Evolutionary conservation across 2,888 invertebrate genomes (phyloP), one percentile per base, ranked within the genome.

Genomic region (Scaptomyza flava): DNA sequence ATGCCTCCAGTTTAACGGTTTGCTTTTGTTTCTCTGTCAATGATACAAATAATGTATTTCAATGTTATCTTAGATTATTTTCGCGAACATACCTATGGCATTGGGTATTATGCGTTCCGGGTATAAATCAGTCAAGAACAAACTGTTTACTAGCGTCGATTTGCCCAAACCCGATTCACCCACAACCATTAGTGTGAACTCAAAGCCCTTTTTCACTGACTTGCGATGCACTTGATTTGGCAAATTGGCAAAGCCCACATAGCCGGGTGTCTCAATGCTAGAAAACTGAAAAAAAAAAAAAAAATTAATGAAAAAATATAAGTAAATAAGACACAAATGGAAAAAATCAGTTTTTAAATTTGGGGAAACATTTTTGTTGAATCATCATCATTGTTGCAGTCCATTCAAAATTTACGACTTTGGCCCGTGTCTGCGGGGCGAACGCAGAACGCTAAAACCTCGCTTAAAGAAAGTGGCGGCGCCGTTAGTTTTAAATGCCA

Each of bases 201-300:
- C 98, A 91, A 99, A 99, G 23, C 98, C 98, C 91, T 98, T 98
- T 92, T 99, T 99, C 57, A 98, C 98, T 0, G 98, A 98, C 92
- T 99, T 99, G 72, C 98, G 94, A 92, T 99, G 98, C 30, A 99
- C 98, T 93, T 98, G 98, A 92, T 98, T 98, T 2, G 98, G 98
- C 41, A 99, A 93, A 93, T 98, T 98, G 53, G 98, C 98, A 61
- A 92, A 92, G 34, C 92, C 92, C 76, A 92, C 95, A 93, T 98
- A 98, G 23, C 96, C 96, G 33, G 96, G 96, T 0, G 96, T 96
- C 92, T 97, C 97, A 79, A 96, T 92, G 89, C 95, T 96, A 54
- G 96, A 95, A 93, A 97, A 97, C 96, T 97, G 92, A 23, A 14
- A 3, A 48, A 12, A 12, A 12, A 12, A 14, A 48, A 8, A 34